These are phyloP conservation scores for Drosophila rufa DNA, from an alignment of 1,140 invertebrate species.

Conservation along the genomic window DNA sequence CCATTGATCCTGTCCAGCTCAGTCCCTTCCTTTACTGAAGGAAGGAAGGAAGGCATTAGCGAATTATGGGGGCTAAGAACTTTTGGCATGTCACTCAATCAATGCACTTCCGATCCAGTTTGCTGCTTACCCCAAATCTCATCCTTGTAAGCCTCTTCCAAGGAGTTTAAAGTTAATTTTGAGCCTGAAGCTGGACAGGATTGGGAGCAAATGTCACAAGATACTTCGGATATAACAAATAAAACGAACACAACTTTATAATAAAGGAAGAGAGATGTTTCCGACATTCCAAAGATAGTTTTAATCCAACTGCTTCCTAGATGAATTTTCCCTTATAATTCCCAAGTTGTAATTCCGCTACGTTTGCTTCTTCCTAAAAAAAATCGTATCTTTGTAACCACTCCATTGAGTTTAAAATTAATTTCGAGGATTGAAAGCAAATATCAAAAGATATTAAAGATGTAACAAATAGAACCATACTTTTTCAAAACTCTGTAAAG, in stretches of 20 bases:
- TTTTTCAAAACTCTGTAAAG: too few relatives aligned
- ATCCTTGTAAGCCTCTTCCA: neutral
- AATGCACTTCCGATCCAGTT: slow-evolving; percentile 60
- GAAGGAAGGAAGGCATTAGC: slow-evolving; percentile 29
- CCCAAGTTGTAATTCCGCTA: too few relatives aligned
- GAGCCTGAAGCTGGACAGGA: neutral
- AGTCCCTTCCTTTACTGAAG: slow-evolving; percentile 5
- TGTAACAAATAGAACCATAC: neutral
- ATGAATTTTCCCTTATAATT: too few relatives aligned
- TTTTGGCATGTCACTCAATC: slow-evolving; percentile 61
- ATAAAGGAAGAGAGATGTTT: too few relatives aligned
- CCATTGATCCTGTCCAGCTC: slow-evolving; percentile 56
- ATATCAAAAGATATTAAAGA: neutral
- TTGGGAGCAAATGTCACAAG: neutral
- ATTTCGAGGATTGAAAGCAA: neutral
- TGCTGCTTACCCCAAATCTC: neutral
- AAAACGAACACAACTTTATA: too few relatives aligned
- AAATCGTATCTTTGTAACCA: neutral
- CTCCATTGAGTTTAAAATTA: too few relatives aligned
- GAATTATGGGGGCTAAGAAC: slow-evolving; percentile 14
- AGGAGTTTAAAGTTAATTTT: neutral
- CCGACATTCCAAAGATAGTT: too few relatives aligned
- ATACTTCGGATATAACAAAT: neutral
- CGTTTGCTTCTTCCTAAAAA: too few relatives aligned
- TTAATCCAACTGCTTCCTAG: too few relatives aligned